Base-by-base conservation (phyloP, 2,797 vertebrate species). In the Dicrostonyx torquatus region DNA sequence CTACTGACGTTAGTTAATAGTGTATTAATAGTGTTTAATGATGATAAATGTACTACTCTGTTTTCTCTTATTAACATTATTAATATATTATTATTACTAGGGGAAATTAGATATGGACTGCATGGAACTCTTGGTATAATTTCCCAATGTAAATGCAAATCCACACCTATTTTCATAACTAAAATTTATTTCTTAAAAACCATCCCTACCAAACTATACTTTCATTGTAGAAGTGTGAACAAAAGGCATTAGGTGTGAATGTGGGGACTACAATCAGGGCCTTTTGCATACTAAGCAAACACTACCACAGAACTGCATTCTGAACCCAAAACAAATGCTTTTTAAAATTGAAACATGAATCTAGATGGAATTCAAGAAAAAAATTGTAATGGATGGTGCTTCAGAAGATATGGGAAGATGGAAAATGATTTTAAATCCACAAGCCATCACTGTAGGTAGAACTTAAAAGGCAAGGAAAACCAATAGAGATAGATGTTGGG, bases 341-440 rank as follows among this genome's bases (percentile, higher is more conserved):
- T 85, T 88, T 80, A 88, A 14, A 89, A 64, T 78, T 13, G 26
- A 55, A 53, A n/a, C 9, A 0, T 34, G 68, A n/a, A 70, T 68
- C 4, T 91, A 83, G 53, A 18, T 64, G 9, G 50, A 70, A 90
- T 70, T 55, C 3, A 55, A 53, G 70, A 48, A 48, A 26, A 58
- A 43, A 62, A 77, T 72, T 75, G 29, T 66, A 48, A 48, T 84
- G 43, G 60, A 62, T 70, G 68, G 48, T 73, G 45, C 58, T 93
- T 82, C 72, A n/a, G 77, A 70, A 93, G 53, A 91, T 89, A 89
- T 75, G 40, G 60, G 60, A 88, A 93, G 37, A 94, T 34, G 45
- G 31, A 82, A 91, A 58, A 0, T 58, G 50, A 64, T 87, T 93
- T 55, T 24, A 53, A 64, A 82, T 31, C 58, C 64, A 87, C 29